Evolutionary conservation across 2,113 vertebrate species (phyloP).

Genomic region (Girardinichthys multiradiatus): DNA sequence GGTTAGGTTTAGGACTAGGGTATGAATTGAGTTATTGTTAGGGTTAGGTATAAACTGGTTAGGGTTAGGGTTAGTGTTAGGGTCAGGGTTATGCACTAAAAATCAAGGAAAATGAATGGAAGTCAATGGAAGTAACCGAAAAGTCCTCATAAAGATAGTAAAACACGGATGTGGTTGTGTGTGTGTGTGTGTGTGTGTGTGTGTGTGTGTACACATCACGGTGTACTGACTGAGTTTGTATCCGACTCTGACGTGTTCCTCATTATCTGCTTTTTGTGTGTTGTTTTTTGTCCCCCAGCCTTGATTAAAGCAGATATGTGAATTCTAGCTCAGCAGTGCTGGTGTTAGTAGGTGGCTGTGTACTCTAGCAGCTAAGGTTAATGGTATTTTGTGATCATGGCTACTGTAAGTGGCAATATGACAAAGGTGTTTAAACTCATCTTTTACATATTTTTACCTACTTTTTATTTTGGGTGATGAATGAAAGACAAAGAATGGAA

Average conservation of each 20-base stretch:
- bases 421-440: not conserved
- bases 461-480: not conserved
- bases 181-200: not conserved
- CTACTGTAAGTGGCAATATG: not conserved
- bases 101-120: too few relatives aligned
- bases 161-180: not conserved
- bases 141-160: too few relatives aligned
- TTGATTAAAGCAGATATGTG: constrained; percentile 17
- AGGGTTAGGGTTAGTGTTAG: too few relatives aligned
- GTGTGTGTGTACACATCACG: not conserved
- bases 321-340: constrained; percentile 12
- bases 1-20: too few relatives aligned
- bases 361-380: not conserved
- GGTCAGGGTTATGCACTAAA: too few relatives aligned
- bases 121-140: too few relatives aligned
- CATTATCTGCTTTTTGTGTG: constrained; percentile 2
- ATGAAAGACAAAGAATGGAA: not conserved
- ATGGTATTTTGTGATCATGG: not conserved
- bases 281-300: constrained; percentile 23
- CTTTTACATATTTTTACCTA: not conserved
- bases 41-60: too few relatives aligned
- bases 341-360: constrained; percentile 2
- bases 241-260: constrained; percentile 6
- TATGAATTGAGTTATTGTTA: too few relatives aligned
- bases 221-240: constrained; percentile 7